Evolutionary conservation across 1,140 invertebrate species (phyloP).

Genomic region (Drosophila willistoni): DNA sequence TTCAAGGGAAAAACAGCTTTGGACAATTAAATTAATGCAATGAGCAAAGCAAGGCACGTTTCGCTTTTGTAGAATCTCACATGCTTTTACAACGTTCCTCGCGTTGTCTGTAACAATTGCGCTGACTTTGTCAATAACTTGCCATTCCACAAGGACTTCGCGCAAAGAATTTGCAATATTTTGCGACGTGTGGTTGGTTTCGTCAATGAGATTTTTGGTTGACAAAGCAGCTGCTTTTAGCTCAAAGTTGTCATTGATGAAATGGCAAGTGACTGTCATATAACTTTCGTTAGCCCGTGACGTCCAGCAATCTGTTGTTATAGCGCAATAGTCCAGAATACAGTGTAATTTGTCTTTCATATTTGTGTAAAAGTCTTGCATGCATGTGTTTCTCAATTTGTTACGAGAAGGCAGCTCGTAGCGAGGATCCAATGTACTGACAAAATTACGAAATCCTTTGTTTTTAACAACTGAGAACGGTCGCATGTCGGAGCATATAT

Average conservation of each 20-base stretch:
- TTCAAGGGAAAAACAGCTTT: not conserved
- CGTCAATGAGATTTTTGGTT: conserved; percentile 5
- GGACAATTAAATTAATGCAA: conserved; percentile 3
- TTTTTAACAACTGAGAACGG: conserved; percentile 1
- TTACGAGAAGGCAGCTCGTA: not conserved
- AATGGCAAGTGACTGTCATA: conserved; percentile 26
- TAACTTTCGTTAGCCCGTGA: conserved; percentile 20
- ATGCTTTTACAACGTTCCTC: conserved; percentile 1
- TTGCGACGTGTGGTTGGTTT: conserved; percentile 17
- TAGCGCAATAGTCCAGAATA: conserved; percentile 5
- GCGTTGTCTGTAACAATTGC: conserved; percentile 3
- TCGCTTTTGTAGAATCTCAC: conserved; percentile 1
- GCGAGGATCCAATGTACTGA: not conserved
- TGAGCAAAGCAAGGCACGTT: conserved; percentile 3
- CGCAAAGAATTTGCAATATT: conserved; percentile 11
- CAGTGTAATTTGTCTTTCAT: not conserved
- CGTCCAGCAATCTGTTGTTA: conserved; percentile 27
- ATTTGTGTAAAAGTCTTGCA: not conserved
- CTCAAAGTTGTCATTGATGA: conserved; percentile 11
- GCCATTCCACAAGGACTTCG: conserved; percentile 1
- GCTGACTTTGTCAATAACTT: conserved; percentile 5
- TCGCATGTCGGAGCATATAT: conserved; percentile 5
- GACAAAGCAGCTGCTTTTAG: conserved; percentile 21
- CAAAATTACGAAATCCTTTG: not conserved
- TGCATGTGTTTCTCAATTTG: not conserved